Base-by-base conservation (phyloP, 1,140 invertebrate genomes). In the Penaeus japonicus region DNA sequence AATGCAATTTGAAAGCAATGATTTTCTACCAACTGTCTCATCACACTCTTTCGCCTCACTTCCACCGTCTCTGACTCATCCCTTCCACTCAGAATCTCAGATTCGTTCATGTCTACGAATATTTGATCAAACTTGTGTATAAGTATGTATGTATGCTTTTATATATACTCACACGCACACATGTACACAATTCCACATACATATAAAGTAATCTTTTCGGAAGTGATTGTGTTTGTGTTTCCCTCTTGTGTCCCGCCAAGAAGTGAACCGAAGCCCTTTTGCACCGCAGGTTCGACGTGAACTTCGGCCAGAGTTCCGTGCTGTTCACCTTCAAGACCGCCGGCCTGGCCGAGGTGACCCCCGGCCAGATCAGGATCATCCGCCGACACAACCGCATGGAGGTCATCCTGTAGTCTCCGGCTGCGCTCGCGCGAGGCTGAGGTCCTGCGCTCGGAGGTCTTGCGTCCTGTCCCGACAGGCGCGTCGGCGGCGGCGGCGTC, bases 311-410 rank as follows among this genome's bases (percentile, higher is more conserved):
- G 91, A 95, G 96, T 92, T 95, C 94, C 82, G 95, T 97, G 83
- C 95, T 95, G 87, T 95, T 97, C 89, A 94, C 94, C 78, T 96
- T 97, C 92, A 96, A 96, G 93, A 95, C 95, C 91, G 93, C 94
- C 91, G 95, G 95, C 62, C 93, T 95, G 90, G 93, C 95, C 57
- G 94, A 96, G 91, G 92, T 95, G 73, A 93, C 94, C 92, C 94
- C 95, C 84, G 94, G 95, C 90, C 94, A 95, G 92, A 94, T 95
- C 80, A 94, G 96, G 87, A 95, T 97, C 53, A 92, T 95, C 89
- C 94, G 96, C 32, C 95, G 96, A 93, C 95, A 94, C 90, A 95
- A 95, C 93, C 95, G 95, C 91, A 95, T 97, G 95, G 96, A 97
- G 93, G 95, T 96, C 91, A 94, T 96, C 92, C 94, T 96, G 92